Evolutionary conservation across 2,888 invertebrate genomes (phyloP).

Genomic region (Magallana nippona): DNA sequence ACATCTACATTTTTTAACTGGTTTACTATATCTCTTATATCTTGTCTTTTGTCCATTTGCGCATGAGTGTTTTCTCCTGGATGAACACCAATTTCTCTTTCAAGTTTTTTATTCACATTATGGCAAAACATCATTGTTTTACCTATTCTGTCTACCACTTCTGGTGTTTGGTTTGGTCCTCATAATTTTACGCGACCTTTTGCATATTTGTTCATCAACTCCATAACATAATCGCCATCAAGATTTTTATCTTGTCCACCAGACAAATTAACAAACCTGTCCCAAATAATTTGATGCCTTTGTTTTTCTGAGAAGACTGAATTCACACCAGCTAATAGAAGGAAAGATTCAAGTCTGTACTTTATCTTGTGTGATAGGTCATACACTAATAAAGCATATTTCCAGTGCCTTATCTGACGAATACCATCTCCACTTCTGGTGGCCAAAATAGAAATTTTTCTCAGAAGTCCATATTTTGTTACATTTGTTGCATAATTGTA

Average conservation of each 20-base stretch:
- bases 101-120: slow-evolving; percentile 38
- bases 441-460: slow-evolving; percentile 31
- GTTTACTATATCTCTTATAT: slow-evolving; percentile 5
- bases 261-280: slow-evolving; percentile 42
- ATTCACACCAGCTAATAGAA: slow-evolving; percentile 38
- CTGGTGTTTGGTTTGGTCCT: slow-evolving; percentile 42
- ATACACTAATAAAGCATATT: slow-evolving; percentile 41
- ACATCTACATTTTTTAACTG: slow-evolving; percentile 37
- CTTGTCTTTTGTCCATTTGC: background rate
- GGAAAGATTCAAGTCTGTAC: slow-evolving; percentile 45
- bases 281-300: slow-evolving; percentile 40
- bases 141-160: slow-evolving; percentile 39
- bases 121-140: slow-evolving; percentile 47
- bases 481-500: slow-evolving; percentile 36
- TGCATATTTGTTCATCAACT: slow-evolving; percentile 45
- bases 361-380: slow-evolving; percentile 40
- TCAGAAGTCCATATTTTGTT: slow-evolving; percentile 21
- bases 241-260: slow-evolving; percentile 43
- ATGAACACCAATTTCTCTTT: slow-evolving; percentile 20
- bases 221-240: slow-evolving; percentile 49
- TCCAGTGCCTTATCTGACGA: slow-evolving; percentile 35
- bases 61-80: slow-evolving; percentile 4
- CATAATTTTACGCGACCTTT: slow-evolving; percentile 39
- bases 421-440: slow-evolving; percentile 41
- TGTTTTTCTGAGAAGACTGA: slow-evolving; percentile 38